These are phyloP conservation scores for Stomatorhinus ivindoensis DNA, from an alignment of 2,113 vertebrate genomes.

Conservation along the genomic window DNA sequence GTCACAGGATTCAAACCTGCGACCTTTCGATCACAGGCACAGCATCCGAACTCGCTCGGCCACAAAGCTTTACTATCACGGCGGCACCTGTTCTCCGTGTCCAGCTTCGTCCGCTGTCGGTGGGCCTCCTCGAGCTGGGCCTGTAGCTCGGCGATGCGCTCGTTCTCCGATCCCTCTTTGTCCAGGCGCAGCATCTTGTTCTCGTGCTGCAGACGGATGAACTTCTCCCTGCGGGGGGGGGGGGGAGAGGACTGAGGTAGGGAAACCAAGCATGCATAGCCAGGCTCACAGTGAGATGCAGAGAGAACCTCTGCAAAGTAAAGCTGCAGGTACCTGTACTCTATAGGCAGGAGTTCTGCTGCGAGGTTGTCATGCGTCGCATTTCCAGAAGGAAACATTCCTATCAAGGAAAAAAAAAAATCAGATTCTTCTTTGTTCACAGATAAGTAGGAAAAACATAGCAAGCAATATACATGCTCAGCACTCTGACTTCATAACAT, in stretches of 20 bases:
- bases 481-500: neutral
- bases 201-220: slow-evolving; percentile 88
- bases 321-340: slow-evolving; percentile 70
- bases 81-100: slow-evolving; percentile 77
- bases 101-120: slow-evolving; percentile 69
- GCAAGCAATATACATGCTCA: neutral
- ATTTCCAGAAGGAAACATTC: slow-evolving; percentile 59
- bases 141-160: slow-evolving; percentile 75
- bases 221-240: slow-evolving; percentile 71
- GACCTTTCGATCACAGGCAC: neutral
- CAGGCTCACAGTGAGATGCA: neutral
- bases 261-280: neutral
- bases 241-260: no score
- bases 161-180: slow-evolving; percentile 81
- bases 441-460: neutral
- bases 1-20: neutral
- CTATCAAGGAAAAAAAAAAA: slow-evolving; percentile 32
- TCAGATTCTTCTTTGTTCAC: neutral
- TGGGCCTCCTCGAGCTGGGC: slow-evolving; percentile 77
- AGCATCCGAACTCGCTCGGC: neutral
- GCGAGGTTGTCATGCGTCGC: slow-evolving; percentile 83
- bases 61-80: neutral
- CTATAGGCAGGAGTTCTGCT: slow-evolving; percentile 85
- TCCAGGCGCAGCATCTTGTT: slow-evolving; percentile 92
- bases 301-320: neutral